Conservation (phyloP, 2,888 invertebrate species). For the Scaptomyza flava region DNA sequence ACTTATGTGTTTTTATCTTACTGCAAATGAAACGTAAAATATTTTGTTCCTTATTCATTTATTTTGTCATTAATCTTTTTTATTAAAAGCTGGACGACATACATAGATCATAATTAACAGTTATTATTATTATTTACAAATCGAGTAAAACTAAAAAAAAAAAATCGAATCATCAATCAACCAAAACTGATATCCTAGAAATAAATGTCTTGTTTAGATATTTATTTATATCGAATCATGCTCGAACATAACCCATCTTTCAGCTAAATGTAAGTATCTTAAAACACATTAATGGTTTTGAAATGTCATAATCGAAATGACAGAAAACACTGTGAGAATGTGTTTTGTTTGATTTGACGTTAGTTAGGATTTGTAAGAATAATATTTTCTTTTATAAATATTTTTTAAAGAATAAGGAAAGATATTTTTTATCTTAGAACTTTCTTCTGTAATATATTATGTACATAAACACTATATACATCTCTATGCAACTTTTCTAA, state of each 20-base stretch:
- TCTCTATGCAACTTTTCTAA: constrained; percentile 44
- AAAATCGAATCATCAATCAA: constrained; percentile 33
- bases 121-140: constrained; percentile 24
- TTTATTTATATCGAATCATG: constrained; percentile 27
- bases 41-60: constrained; percentile 41
- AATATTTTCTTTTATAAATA: neutral
- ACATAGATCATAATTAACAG: constrained; percentile 31
- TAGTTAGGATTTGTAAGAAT: no score
- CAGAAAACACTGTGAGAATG: neutral
- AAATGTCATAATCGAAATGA: constrained; percentile 3
- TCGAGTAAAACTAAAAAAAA: constrained; percentile 13
- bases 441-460: neutral
- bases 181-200: constrained; percentile 1
- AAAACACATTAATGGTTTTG: constrained; percentile 37
- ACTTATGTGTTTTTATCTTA: constrained; percentile 8
- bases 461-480: neutral
- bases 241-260: constrained; percentile 5
- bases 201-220: constrained; percentile 1
- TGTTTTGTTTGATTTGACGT: neutral
- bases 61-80: constrained; percentile 62
- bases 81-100: constrained; percentile 11
- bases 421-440: neutral
- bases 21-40: constrained; percentile 57
- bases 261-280: constrained; percentile 24
- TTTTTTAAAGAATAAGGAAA: neutral